These are phyloP conservation scores for Acanthurus leucopareius DNA, from an alignment of 2,797 vertebrate species.

Conservation along the genomic window DNA sequence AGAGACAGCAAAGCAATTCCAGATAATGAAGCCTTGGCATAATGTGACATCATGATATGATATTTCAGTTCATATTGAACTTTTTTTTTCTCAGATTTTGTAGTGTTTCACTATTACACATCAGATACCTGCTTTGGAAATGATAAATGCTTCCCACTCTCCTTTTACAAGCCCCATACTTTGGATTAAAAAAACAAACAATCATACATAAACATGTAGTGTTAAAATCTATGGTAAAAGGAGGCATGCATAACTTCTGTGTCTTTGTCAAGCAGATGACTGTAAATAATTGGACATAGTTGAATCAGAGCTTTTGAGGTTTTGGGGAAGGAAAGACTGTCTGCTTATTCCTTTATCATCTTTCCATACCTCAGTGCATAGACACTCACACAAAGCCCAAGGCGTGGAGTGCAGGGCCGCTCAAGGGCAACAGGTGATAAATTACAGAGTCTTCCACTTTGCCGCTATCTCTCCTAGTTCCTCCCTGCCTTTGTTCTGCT, in stretches of 20 bases:
- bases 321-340: constrained; percentile 48
- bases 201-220: constrained; percentile 6
- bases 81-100: not conserved
- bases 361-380: constrained; percentile 45
- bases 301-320: constrained; percentile 28
- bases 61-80: not conserved
- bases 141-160: not conserved
- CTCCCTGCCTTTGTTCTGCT: constrained; percentile 84
- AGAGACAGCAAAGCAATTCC: not conserved
- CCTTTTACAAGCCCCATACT: not conserved
- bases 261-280: constrained; percentile 22
- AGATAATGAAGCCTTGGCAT: not conserved
- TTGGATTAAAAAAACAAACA: not conserved
- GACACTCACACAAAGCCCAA: constrained; percentile 52
- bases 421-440: constrained; percentile 86
- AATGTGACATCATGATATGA: constrained; percentile 5
- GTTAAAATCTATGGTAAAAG: constrained; percentile 22
- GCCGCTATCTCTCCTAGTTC: constrained; percentile 80
- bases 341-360: constrained; percentile 62
- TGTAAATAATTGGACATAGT: constrained; percentile 27
- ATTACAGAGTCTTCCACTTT: constrained; percentile 83
- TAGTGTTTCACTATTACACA: not conserved
- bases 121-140: not conserved
- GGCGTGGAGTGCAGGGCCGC: constrained; percentile 62
- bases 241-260: constrained; percentile 28